phyloP scores from a whole-genome alignment of 2,113 vertebrate genomes.

The Eretmochelys imbricata region DNA sequence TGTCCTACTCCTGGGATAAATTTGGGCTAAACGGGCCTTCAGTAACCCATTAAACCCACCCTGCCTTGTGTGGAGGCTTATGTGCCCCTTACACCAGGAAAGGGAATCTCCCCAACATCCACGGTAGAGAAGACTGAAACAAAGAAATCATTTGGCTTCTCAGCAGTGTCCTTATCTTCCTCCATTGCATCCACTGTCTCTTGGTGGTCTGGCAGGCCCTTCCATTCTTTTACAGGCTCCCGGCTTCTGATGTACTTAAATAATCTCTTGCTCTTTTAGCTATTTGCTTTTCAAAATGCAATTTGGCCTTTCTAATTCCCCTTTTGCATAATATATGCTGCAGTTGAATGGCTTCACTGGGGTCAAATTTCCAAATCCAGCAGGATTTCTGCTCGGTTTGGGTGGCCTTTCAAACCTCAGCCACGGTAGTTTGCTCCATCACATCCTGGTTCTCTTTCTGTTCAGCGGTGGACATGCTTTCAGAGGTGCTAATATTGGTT shows the following conservation, averaged over 20 bases:
- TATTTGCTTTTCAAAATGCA: background rate
- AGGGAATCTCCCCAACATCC: background rate
- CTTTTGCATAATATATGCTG: background rate
- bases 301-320: background rate
- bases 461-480: background rate
- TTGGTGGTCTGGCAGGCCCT: background rate
- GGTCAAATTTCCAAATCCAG: background rate
- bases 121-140: background rate
- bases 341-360: background rate
- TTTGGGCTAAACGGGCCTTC: no score
- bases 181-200: background rate
- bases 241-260: background rate
- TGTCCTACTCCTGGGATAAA: no score
- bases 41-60: no score
- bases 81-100: no score
- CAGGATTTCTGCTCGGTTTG: background rate
- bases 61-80: no score
- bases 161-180: background rate
- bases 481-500: background rate
- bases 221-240: background rate
- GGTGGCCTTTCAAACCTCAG: background rate
- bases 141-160: background rate
- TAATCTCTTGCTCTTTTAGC: background rate
- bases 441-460: background rate
- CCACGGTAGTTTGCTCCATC: background rate